These are phyloP conservation scores for Cyprinodon variegatus DNA, from an alignment of 2,113 vertebrate genomes.

Conservation along the genomic window DNA sequence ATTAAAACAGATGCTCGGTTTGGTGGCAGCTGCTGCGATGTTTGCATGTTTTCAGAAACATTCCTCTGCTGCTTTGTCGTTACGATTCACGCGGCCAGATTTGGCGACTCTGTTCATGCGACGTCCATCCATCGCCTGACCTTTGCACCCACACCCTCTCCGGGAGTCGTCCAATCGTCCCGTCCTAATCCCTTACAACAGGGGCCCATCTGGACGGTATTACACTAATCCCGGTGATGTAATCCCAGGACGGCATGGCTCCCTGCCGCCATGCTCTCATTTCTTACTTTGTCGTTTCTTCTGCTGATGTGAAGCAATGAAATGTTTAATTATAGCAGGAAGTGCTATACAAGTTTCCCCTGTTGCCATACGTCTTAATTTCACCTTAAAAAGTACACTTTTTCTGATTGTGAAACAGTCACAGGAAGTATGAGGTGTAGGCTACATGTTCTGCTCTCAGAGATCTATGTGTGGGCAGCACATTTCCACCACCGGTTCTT, in stretches of 20 bases:
- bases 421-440: constrained; percentile 40
- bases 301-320: background rate
- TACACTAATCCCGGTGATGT: constrained; percentile 77
- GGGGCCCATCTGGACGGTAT: constrained; percentile 73
- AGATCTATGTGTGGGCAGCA: constrained; percentile 36
- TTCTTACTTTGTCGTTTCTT: constrained; percentile 1
- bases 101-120: constrained; percentile 10
- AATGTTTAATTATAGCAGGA: constrained; percentile 1
- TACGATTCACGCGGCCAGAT: constrained; percentile 2
- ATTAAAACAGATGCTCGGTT: constrained; percentile 1
- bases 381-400: constrained; percentile 11
- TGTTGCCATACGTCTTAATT: background rate
- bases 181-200: constrained; percentile 71
- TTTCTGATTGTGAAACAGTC: constrained; percentile 37
- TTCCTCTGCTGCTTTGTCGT: constrained; percentile 4
- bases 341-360: background rate
- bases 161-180: constrained; percentile 67
- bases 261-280: constrained; percentile 38
- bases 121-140: constrained; percentile 52
- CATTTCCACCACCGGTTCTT: constrained; percentile 23
- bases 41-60: constrained; percentile 5
- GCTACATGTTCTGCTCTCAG: background rate
- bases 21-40: background rate
- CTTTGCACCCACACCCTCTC: constrained; percentile 36
- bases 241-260: constrained; percentile 66